A percentile compares a stretch with the other conserved stretches of the same genome.
phyloP scores from a whole-genome alignment of 2,797 vertebrate genomes.

The Hydrolagus colliei region DNA sequence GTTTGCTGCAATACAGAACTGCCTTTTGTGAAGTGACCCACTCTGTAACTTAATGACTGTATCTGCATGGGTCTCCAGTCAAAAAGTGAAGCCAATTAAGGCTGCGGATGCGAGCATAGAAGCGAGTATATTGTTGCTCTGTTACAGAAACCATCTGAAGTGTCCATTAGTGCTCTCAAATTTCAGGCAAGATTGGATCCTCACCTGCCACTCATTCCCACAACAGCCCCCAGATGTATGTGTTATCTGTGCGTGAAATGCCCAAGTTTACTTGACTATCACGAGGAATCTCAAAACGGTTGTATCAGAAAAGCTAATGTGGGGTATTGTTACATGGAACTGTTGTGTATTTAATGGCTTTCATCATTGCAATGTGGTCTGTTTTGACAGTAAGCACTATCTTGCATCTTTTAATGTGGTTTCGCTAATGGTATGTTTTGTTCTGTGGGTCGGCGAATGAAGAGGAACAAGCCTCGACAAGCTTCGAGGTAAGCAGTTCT shows the following conservation, averaged over 20 bases:
- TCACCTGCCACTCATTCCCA: neutral
- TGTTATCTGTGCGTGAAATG: too few relatives aligned
- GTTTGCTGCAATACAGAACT: too few relatives aligned
- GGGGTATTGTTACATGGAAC: neutral
- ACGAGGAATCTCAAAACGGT: neutral
- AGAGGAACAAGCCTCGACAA: neutral
- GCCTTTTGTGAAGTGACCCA: too few relatives aligned
- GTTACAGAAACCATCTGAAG: neutral
- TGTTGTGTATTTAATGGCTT: neutral
- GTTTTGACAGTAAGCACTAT: neutral
- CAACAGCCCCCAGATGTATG: neutral
- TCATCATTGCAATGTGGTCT: neutral
- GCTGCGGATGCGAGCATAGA: neutral
- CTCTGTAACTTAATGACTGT: too few relatives aligned
- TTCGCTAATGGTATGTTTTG: neutral
- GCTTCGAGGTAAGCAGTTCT: neutral
- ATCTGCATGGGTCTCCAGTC: too few relatives aligned
- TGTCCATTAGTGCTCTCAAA: neutral
- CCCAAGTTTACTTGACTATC: neutral
- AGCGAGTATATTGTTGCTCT: neutral
- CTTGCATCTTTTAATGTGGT: neutral
- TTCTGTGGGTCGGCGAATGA: neutral
- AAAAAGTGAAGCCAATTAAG: too few relatives aligned
- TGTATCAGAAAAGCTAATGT: neutral
- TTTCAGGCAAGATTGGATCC: neutral